Conservation (phyloP, 30 jellyfish, hydroid and myxozoan species). For the Mastigias papua region DNA sequence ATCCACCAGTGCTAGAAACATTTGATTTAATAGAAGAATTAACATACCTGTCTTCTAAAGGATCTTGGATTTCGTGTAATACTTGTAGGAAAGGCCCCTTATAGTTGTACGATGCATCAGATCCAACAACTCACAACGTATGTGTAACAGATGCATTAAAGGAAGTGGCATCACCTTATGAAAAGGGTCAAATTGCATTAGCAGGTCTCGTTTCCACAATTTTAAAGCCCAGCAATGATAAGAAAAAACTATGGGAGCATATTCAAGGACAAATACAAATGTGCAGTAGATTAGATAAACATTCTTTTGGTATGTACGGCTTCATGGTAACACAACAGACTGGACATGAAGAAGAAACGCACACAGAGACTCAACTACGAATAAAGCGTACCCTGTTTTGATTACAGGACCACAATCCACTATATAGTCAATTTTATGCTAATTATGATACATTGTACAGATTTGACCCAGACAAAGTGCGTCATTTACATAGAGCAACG, state of each 20-base stretch:
- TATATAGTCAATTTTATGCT: not conserved
- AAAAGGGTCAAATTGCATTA: conserved; percentile 26
- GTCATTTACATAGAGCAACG: not conserved
- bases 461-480: conserved; percentile 2
- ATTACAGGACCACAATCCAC: conserved; percentile 3
- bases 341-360: not conserved
- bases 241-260: not conserved
- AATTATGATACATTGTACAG: conserved; percentile 20
- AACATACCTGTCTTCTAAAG: not conserved
- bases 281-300: not conserved
- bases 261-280: not conserved
- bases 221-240: not conserved
- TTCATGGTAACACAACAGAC: conserved; percentile 1
- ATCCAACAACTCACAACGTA: conserved; percentile 2
- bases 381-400: conserved; percentile 8
- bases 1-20: not conserved
- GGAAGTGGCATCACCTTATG: not conserved
- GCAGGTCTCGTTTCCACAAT: conserved; percentile 9
- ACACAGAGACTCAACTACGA: not conserved
- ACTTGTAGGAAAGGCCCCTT: conserved; percentile 22
- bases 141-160: not conserved
- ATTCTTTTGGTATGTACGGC: conserved; percentile 29
- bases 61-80: conserved; percentile 12
- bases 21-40: not conserved
- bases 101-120: not conserved